phyloP scores from a whole-genome alignment of 2,797 vertebrate genomes.

The Agapornis canus region DNA sequence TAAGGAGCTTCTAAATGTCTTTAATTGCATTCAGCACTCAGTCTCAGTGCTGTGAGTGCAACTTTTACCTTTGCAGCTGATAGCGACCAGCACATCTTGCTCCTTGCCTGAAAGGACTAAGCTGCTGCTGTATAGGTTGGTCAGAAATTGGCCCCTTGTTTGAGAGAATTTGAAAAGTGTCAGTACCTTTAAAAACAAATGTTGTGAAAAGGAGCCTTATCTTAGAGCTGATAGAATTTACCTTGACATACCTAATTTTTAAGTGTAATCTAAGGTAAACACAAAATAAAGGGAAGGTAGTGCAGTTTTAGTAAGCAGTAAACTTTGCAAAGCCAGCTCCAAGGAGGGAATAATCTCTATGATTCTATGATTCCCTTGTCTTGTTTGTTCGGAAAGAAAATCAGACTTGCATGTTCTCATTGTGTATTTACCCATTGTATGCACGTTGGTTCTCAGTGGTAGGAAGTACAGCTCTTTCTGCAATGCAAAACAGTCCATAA shows the following conservation, averaged over 20 bases:
- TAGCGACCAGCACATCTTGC: not conserved
- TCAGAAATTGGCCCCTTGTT: not conserved
- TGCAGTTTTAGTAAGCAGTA: not conserved
- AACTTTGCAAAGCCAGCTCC: not conserved
- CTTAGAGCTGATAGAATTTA: not conserved
- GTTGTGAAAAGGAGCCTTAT: not conserved
- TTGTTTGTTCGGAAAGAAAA: slow-evolving; percentile 30
- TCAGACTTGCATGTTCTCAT: not conserved
- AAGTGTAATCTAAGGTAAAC: slow-evolving; percentile 18
- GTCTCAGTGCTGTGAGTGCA: not conserved
- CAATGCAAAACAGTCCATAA: not conserved
- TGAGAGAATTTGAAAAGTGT: not conserved
- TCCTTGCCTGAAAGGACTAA: not conserved
- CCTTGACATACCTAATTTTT: not conserved
- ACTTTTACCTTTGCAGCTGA: not conserved
- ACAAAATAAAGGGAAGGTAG: not conserved
- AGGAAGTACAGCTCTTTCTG: not conserved
- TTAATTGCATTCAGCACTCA: not conserved
- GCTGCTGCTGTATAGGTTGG: not conserved
- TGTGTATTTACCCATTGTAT: slow-evolving; percentile 12
- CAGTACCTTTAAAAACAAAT: not conserved
- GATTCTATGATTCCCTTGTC: not conserved
- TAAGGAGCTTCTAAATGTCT: not conserved
- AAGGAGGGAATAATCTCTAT: slow-evolving; percentile 1
- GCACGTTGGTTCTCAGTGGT: not conserved